Conservation (phyloP, 2,888 invertebrate species). For the Matsumyia berberina region DNA sequence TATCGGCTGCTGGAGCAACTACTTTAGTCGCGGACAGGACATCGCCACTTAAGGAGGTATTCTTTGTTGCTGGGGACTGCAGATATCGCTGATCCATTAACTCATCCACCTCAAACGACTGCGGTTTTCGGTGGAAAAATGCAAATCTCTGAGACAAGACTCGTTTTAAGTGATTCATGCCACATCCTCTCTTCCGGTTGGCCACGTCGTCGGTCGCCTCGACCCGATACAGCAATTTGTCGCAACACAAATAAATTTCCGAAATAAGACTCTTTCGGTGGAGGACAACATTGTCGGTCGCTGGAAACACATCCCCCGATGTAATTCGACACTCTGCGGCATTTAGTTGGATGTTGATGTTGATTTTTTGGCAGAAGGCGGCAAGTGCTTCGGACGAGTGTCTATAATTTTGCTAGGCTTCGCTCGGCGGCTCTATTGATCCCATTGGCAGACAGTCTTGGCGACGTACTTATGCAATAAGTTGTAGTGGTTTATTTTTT, state of each 20-base stretch:
- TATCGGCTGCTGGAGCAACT: conserved; percentile 59
- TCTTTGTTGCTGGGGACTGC: conserved; percentile 45
- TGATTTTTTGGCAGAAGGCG: conserved; percentile 69
- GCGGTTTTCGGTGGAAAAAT: conserved; percentile 66
- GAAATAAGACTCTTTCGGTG: conserved; percentile 61
- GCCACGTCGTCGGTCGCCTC: neutral
- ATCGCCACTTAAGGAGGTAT: conserved; percentile 67
- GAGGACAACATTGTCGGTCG: conserved; percentile 35
- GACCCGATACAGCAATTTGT: conserved; percentile 69
- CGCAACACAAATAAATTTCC: conserved; percentile 69
- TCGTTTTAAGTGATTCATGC: conserved; percentile 57
- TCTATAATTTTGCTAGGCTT: conserved; percentile 69
- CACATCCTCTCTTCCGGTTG: conserved; percentile 61
- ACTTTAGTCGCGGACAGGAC: conserved; percentile 61
- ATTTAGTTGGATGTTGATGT: conserved; percentile 63
- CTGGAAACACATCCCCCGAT: conserved; percentile 49
- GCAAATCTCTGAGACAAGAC: conserved; percentile 39
- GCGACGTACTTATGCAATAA: conserved; percentile 71
- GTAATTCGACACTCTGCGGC: conserved; percentile 74
- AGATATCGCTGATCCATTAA: conserved; percentile 68
- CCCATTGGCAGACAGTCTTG: conserved; percentile 48
- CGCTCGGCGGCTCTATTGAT: conserved; percentile 73
- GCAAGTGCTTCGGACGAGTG: conserved; percentile 67
- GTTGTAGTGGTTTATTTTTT: conserved; percentile 36
- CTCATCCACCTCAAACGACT: conserved; percentile 49